phyloP scores from a whole-genome alignment of 2,113 vertebrate species.

The Tragelaphus scriptus region DNA sequence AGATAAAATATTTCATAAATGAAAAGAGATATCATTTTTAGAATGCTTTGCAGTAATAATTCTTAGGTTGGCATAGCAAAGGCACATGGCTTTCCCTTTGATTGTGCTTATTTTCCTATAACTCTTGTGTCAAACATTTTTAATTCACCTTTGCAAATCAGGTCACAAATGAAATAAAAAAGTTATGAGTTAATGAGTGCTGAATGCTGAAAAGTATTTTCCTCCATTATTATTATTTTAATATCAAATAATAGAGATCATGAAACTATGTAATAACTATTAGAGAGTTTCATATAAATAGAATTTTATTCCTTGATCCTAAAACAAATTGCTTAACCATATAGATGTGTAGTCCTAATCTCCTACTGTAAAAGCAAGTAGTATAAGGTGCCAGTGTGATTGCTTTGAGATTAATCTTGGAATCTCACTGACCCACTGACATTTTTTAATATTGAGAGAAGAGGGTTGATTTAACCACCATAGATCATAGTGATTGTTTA shows the following conservation, averaged over 20 bases:
- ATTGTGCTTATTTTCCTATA: not conserved
- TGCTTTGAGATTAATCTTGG: not conserved
- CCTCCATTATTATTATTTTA: not conserved
- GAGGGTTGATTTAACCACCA: not conserved
- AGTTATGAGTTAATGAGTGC: not conserved
- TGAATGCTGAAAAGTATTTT: not conserved
- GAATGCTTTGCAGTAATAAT: not conserved
- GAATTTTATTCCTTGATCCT: not conserved
- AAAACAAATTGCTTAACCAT: not conserved
- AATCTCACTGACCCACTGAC: not conserved
- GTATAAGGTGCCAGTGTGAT: not conserved
- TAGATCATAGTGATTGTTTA: not conserved
- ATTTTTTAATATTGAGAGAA: not conserved
- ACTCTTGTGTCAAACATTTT: not conserved
- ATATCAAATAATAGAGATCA: not conserved
- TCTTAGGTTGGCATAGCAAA: not conserved
- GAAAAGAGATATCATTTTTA: not conserved
- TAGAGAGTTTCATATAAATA: not conserved
- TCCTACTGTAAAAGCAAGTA: not conserved
- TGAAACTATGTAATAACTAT: not conserved
- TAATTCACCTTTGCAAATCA: not conserved
- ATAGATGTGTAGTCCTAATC: not conserved
- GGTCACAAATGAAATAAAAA: not conserved
- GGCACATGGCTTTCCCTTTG: not conserved
- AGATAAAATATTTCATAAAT: constrained; percentile 11